Conservation (phyloP, 1,140 invertebrate genomes). For the Vollenhovia emeryi region DNA sequence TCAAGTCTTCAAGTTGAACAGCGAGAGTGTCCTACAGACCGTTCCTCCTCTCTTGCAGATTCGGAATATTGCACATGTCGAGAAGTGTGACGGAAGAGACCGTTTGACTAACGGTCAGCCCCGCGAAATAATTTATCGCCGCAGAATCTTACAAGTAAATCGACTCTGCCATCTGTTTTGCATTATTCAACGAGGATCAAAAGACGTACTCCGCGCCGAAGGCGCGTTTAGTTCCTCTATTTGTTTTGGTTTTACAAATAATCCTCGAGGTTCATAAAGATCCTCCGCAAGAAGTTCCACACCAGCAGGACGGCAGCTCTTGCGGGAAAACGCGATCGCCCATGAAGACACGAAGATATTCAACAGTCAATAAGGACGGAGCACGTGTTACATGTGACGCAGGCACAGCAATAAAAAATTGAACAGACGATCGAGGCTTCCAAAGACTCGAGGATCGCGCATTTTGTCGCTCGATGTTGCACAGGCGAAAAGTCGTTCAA, state of each 20-base stretch:
- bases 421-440: slow-evolving; percentile 38
- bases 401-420: slow-evolving; percentile 50
- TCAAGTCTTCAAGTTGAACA: slow-evolving; percentile 20
- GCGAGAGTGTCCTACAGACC: neutral
- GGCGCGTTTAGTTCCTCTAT: slow-evolving; percentile 43
- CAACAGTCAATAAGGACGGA: slow-evolving; percentile 23
- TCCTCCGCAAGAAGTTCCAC: neutral
- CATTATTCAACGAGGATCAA: slow-evolving; percentile 56
- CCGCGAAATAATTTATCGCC: slow-evolving; percentile 43
- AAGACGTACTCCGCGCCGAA: slow-evolving; percentile 35
- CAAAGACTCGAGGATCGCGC: slow-evolving; percentile 15
- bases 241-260: slow-evolving; percentile 1
- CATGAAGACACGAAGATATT: neutral
- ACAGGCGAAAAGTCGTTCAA: slow-evolving; percentile 27
- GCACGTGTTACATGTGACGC: slow-evolving; percentile 14
- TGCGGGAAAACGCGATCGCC: neutral
- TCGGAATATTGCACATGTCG: slow-evolving; percentile 76
- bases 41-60: slow-evolving; percentile 73
- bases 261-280: slow-evolving; percentile 3
- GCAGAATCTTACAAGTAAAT: slow-evolving; percentile 29
- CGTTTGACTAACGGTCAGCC: slow-evolving; percentile 79
- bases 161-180: neutral
- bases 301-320: neutral
- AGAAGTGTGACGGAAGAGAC: slow-evolving; percentile 81
- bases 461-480: slow-evolving; percentile 27